phyloP scores from a whole-genome alignment of 2,888 invertebrate species.

The Dryadula phaetusa region DNA sequence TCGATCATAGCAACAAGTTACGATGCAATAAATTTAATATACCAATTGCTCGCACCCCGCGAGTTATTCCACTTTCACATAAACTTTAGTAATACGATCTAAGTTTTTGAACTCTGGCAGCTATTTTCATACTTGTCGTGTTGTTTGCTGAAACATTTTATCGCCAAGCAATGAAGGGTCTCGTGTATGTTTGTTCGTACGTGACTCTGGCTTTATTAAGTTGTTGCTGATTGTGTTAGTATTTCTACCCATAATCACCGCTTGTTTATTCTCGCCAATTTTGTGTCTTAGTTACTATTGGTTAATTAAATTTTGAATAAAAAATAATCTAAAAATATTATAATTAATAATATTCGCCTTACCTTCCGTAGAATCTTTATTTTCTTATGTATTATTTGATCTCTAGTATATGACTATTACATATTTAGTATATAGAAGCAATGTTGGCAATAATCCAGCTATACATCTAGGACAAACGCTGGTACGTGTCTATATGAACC shows the following conservation, averaged over 20 bases:
- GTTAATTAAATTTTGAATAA: background rate
- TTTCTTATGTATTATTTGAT: background rate
- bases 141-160: constrained; percentile 50
- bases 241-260: constrained; percentile 35
- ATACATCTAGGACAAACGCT: constrained; percentile 68
- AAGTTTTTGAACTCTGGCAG: constrained; percentile 51
- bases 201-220: constrained; percentile 49
- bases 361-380: background rate
- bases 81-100: constrained; percentile 53
- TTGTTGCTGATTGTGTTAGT: constrained; percentile 41
- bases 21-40: constrained; percentile 80
- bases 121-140: constrained; percentile 53
- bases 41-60: constrained; percentile 74
- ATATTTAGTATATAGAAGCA: constrained; percentile 43
- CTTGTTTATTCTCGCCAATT: constrained; percentile 1
- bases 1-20: constrained; percentile 78
- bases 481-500: constrained; percentile 71
- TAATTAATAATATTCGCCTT: too few relatives aligned
- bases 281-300: background rate
- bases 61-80: constrained; percentile 54
- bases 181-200: constrained; percentile 48
- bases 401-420: constrained; percentile 1
- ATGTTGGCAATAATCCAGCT: constrained; percentile 73
- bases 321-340: too few relatives aligned
- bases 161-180: constrained; percentile 49